Conservation (phyloP, 2,113 vertebrate genomes). For the Hemibagrus wyckioides region DNA sequence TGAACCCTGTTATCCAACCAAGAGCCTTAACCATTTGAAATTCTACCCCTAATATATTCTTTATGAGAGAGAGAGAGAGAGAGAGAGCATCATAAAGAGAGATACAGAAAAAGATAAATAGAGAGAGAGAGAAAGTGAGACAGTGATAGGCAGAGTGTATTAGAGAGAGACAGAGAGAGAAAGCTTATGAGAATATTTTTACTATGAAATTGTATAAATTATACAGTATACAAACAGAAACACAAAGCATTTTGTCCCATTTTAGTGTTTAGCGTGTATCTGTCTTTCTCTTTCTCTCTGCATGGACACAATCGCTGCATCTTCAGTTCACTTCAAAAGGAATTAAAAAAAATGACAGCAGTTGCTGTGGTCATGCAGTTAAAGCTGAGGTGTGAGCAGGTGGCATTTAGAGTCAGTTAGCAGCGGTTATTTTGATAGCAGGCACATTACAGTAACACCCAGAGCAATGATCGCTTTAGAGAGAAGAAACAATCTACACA, state of each 20-base stretch:
- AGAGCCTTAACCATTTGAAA: too few species aligned
- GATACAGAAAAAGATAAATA: background rate
- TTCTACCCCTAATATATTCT: too few species aligned
- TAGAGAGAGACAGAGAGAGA: background rate
- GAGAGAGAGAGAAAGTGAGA: too few species aligned
- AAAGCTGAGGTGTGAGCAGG: background rate
- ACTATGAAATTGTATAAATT: too few species aligned
- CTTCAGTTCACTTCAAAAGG: background rate
- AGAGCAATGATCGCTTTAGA: background rate
- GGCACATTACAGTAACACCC: background rate
- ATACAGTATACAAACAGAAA: background rate
- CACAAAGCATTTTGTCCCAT: background rate
- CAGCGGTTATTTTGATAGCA: background rate
- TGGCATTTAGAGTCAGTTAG: background rate
- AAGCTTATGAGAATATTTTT: background rate
- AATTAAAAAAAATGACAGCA: background rate
- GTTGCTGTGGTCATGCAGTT: background rate
- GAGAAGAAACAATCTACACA: background rate
- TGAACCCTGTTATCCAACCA: too few species aligned
- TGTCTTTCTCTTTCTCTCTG: background rate
- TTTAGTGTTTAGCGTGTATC: background rate
- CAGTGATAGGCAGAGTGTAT: too few species aligned
- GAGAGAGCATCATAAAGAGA: background rate
- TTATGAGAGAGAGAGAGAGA: background rate
- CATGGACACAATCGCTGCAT: background rate